Percentiles rank a stretch among this genome's conserved stretches.
Conservation (phyloP, 1,140 invertebrate genomes). For the Pollicipes pollicipes region DNA sequence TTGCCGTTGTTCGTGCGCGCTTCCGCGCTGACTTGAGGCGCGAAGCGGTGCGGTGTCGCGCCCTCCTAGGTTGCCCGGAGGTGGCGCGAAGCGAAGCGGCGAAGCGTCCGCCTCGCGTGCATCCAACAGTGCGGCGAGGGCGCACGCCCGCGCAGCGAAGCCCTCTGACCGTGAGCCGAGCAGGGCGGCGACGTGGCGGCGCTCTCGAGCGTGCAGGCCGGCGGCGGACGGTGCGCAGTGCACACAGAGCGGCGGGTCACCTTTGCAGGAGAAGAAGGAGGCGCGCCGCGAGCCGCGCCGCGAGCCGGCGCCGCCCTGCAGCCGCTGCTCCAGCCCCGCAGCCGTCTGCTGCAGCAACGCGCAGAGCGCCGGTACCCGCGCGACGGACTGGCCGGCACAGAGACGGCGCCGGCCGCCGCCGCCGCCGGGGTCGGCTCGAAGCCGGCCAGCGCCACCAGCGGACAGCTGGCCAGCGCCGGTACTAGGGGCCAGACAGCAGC, state of each 20-base stretch:
- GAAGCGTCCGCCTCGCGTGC: no score
- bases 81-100: no score
- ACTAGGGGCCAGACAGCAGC: slow-evolving; percentile 25
- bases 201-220: not conserved
- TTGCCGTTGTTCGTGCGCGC: no score
- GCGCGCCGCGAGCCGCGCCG: not conserved
- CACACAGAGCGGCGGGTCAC: not conserved
- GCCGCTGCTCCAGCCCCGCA: slow-evolving; percentile 11
- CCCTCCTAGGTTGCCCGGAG: no score
- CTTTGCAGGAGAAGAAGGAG: slow-evolving; percentile 8
- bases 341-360: slow-evolving; percentile 21
- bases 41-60: no score
- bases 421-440: not conserved
- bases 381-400: not conserved
- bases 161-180: no score
- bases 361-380: slow-evolving; percentile 16
- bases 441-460: not conserved
- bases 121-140: no score
- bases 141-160: no score
- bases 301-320: not conserved
- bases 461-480: slow-evolving; percentile 18
- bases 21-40: no score
- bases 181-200: no score
- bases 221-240: not conserved
- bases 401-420: not conserved